Evolutionary conservation across 2,888 invertebrate species (phyloP), one percentile per base, ranked within the genome.

Genomic region (Cataglyphis albicans): DNA sequence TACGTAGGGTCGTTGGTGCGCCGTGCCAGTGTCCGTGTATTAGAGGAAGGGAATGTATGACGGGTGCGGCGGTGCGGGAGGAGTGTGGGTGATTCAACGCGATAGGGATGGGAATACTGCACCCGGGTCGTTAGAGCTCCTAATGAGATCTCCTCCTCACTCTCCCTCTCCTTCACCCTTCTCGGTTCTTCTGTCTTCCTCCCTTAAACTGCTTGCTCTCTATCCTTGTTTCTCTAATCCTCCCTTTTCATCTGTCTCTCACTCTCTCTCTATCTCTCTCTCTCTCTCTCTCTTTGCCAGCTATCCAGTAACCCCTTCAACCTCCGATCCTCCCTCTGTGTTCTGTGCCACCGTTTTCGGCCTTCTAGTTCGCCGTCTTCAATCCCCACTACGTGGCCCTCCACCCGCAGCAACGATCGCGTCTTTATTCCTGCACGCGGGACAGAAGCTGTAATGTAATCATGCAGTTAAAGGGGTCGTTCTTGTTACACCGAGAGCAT

Each of bases 51-150:
- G 85, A 87, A 88, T 86, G 89, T 87, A 82, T 85, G 85, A 84
- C 82, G 87, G 87, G 90, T 90, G 90, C 89, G 90, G 57, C 12
- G 57, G 38, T 57, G 35, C 32, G 75, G 44, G 75, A 59, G 44
- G 72, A 84, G 85, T 81, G 88, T 85, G 89, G 92, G 91, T 91
- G 91, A 92, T 92, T 92, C 93, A 92, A 91, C 90, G 89, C 87
- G 87, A 89, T 88, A 90, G 87, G 86, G 88, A 87, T 88, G 90
- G 92, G 90, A 90, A 89, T 90, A 89, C 90, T 91, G 91, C 92
- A 92, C 92, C 91, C 93, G 93, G 94, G 93, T 94, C 94, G 94
- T 94, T 94, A 94, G 93, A 94, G 94, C 94, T 93, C 93, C 93
- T 94, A 94, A 94, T 94, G 94, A 94, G 94, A 93, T 90, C 90